Evolutionary conservation across 2,113 vertebrate species (phyloP), one percentile per base, ranked within the genome.

Genomic region (Ploceus nigricollis): DNA sequence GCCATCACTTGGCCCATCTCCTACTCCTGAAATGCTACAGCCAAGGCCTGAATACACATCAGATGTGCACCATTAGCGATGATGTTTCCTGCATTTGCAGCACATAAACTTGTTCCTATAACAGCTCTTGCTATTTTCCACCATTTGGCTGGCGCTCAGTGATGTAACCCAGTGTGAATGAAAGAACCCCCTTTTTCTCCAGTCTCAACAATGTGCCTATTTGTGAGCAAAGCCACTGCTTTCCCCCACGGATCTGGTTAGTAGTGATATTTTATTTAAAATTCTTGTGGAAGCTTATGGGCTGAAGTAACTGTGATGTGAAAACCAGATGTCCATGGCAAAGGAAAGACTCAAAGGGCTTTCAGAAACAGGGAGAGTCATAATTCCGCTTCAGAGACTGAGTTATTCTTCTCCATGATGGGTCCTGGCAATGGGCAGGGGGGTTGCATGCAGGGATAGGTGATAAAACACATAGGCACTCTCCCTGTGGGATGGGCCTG

Each of bases 301-400:
- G 80, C 86, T 94, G 93, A 97, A 97, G 86, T 90, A 95, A 94
- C 89, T 0, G 5, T 58, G 77, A 96, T 95, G 94, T 89, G 60
- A 95, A 96, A 96, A 94, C 24, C 95, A 97, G 95, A 97, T 95
- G 93, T 89, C 89, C 73, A 63, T 64, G 35, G 83, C 93, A 93
- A 87, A 94, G 77, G 51, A 71, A 83, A 83, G 73, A 91, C 82
- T 94, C 82, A 78, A 79, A 92, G 81, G 28, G 61, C 77, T 89
- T 89, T 92, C 76, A 91, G 44, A 70, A 91, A 87, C 0, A 1
- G 40, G 24, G 63, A 81, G 39, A 78, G 19, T 14, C 28, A 21
- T 42, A 89, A 87, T 39, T 86, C 0, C 2, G 31, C 85, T 82
- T 72, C 57, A 69, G 66, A 91, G 87, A 54, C 37, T 1, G 3